phyloP scores from a whole-genome alignment of 2,113 vertebrate species.

The Telmatochromis sp. region DNA sequence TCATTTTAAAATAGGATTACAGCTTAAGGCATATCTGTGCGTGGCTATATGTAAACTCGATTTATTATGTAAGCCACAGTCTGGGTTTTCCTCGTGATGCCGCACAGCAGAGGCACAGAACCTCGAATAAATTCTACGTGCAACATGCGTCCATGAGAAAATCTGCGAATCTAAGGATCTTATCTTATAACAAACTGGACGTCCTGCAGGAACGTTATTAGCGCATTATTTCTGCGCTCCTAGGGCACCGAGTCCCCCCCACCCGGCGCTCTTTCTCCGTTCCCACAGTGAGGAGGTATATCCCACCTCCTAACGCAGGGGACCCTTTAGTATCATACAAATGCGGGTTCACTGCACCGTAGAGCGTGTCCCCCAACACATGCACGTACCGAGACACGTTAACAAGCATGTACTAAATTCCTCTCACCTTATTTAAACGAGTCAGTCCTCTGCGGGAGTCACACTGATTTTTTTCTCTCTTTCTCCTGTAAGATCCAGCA shows the following conservation, averaged over 20 bases:
- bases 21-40: not conserved
- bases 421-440: constrained; percentile 30
- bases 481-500: not conserved
- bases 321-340: constrained; percentile 38
- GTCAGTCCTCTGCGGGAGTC: not conserved
- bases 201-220: not conserved
- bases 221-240: not conserved
- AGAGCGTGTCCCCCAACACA: constrained; percentile 2
- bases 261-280: not conserved
- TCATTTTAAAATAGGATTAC: not conserved
- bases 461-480: not conserved
- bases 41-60: not conserved
- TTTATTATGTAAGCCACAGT: not conserved
- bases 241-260: not conserved
- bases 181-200: not conserved
- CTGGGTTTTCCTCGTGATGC: not conserved
- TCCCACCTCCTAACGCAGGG: not conserved
- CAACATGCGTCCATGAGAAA: not conserved
- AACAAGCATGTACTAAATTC: not conserved
- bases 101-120: not conserved
- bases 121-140: not conserved
- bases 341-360: constrained; percentile 23
- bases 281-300: not conserved
- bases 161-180: not conserved
- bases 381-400: not conserved